Base-by-base conservation (phyloP, 2,888 invertebrate genomes). In the Cephalotes varians region DNA sequence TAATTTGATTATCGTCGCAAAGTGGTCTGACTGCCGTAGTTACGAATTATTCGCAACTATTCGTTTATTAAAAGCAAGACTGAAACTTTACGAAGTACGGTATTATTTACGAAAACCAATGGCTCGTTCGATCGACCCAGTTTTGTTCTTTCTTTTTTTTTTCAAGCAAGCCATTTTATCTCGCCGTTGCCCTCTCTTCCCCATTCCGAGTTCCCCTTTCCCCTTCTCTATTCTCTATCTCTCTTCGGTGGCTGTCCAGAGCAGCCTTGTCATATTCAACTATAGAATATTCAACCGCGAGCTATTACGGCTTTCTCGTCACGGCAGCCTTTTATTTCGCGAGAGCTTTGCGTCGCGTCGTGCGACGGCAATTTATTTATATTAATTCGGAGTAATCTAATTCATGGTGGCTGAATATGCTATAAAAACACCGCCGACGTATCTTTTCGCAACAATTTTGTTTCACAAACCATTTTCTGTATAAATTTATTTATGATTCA, bases 1-100 rank as follows among this genome's bases (percentile, higher is more conserved):
- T 82, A 84, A 85, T 90, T 87, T 86, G 86, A 89, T 89, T 83
- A 89, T 71, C 69, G 84, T 81, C 79, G 21, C 67, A 25, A 74
- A 81, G 62, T 64, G 40, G 58, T 74, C 56, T 79, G 47, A 31
- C 21, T 44, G 54, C 10, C 9, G 44, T 34, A 69, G 44, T 58
- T 79, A 58, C 21, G 12, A 69, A 54, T 54, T 77, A 67, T 44
- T 44, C 56, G 67, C 67, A 31, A 58, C 71, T 69, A 69, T 67
- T 79, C 34, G 25, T 56, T 37, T 69, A 69, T 79, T 79, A 79
- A 56, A 28, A 65, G 37, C 15, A 28, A 76, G 44, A 56, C 21
- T 34, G 54, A 28, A 69, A 79, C 71, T 79, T 67, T 6, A 31
- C 34, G n/a, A 28, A 21, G 28, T 37, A 37, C 12, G 18, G 6